Conservation (phyloP, 2,113 vertebrate species). For the Takifugu flavidus region DNA sequence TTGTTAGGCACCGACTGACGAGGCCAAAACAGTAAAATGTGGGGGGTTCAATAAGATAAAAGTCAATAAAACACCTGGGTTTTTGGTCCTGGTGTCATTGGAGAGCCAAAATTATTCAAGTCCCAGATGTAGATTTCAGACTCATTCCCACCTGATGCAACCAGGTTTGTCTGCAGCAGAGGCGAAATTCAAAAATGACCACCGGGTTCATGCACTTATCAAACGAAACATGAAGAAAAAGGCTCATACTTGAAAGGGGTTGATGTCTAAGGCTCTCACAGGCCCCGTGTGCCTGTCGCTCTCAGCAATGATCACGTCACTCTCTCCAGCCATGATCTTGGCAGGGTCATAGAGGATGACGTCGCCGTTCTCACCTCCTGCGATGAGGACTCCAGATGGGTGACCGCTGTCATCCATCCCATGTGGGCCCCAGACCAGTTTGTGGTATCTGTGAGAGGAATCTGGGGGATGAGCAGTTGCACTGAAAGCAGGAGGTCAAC, state of each 20-base stretch:
- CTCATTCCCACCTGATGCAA: conserved; percentile 94
- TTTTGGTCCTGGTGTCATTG: conserved; percentile 96
- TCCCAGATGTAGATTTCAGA: conserved; percentile 99
- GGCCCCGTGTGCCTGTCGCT: conserved; percentile 90
- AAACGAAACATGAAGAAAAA: too few species aligned
- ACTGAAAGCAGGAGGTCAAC: background rate
- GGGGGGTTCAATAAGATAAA: background rate
- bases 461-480: background rate
- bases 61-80: conserved; percentile 79
- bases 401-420: conserved; percentile 69
- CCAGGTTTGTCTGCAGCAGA: conserved; percentile 83
- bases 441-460: conserved; percentile 83
- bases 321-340: conserved; percentile 85
- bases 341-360: conserved; percentile 91
- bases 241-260: conserved; percentile 86
- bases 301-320: conserved; percentile 86
- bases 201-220: background rate
- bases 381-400: conserved; percentile 85
- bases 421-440: conserved; percentile 90
- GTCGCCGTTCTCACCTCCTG: conserved; percentile 93
- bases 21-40: background rate
- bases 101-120: conserved; percentile 89
- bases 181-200: background rate
- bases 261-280: conserved; percentile 89
- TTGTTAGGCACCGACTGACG: too few species aligned